A percentile compares a stretch with the other conserved stretches of the same genome.
Evolutionary conservation across 2,113 vertebrate species (phyloP).

Genomic region (Elaphurus davidianus): DNA sequence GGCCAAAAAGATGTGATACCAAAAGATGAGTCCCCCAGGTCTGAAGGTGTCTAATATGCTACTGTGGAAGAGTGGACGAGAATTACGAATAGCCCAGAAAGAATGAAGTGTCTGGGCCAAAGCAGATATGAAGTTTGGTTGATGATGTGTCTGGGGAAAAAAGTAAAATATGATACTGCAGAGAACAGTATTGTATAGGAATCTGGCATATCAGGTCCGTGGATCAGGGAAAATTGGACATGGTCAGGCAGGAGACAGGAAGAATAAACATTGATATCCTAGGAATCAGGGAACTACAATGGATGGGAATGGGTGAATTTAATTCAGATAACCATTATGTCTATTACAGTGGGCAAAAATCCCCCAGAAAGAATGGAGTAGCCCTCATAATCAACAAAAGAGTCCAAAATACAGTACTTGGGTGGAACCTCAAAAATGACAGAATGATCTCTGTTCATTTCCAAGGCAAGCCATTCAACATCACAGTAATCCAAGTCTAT

Average conservation of each 20-base stretch:
- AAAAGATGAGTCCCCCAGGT: not conserved
- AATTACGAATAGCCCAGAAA: not conserved
- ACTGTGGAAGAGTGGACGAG: not conserved
- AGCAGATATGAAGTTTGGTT: not conserved
- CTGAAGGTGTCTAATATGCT: not conserved
- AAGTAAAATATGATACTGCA: not conserved
- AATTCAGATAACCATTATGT: not conserved
- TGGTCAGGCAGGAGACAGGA: not conserved
- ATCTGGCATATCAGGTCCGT: not conserved
- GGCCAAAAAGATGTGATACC: not conserved
- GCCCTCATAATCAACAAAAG: not conserved
- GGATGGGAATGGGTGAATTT: not conserved
- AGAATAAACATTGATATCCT: not conserved
- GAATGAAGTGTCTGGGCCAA: not conserved
- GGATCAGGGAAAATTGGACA: not conserved
- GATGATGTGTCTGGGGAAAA: not conserved
- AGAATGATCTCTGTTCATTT: rapidly evolving
- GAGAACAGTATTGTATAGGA: not conserved
- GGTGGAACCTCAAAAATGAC: not conserved
- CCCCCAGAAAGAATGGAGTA: not conserved
- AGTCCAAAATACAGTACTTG: not conserved
- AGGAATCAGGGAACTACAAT: not conserved
- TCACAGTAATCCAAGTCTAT: not conserved
- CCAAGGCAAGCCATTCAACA: not conserved
- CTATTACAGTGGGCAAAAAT: not conserved